Base-by-base conservation (phyloP, 2,888 invertebrate species). In the Hirtodrosophila histrioides region DNA sequence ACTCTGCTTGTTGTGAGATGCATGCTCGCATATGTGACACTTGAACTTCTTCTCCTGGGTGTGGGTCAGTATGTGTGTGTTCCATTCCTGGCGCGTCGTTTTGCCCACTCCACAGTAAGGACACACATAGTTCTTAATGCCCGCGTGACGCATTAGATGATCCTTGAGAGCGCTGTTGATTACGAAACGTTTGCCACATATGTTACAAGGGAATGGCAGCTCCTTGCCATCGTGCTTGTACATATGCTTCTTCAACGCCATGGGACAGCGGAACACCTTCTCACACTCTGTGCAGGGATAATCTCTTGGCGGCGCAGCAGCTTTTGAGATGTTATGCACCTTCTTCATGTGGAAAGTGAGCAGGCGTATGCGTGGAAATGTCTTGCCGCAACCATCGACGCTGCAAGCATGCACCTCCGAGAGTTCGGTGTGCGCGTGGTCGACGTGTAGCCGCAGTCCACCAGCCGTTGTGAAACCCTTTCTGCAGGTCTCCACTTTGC, bases 121-220 rank as follows among this genome's bases (percentile, higher is more conserved):
- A 36, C 91, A 91, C 3, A 91, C 90, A 43, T 90, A 91, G 61
- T 91, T 91, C 63, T 90, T 90, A 17, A 91, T 91, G 4, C 91
- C 91, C 0, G 90, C 90, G 57, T 91, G 91, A 0, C 91, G 83
- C 86, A 91, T 90, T 17, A 91, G 67, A 67, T 91, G 91, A 57
- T 91, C 91, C 56, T 90, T 91, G 2, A 91, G 75, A 0, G 91
- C 91, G 23, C 90, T 89, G 35, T 89, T 91, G 4, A 91, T 91
- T 11, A 91, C 90, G 50, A 90, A 91, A 1, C 90, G 85, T 46
- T 90, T 91, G 17, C 90, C 89, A 7, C 90, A 91, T 29, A 90
- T 90, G 45, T 89, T 88, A 56, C 91, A 90, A 0, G 90, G 90
- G 43, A 89, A 90, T 0, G 91, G 90, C 33, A 90, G 53, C 48